Conservation (phyloP, 2,113 vertebrate genomes). For the Psittacus erithacus region DNA sequence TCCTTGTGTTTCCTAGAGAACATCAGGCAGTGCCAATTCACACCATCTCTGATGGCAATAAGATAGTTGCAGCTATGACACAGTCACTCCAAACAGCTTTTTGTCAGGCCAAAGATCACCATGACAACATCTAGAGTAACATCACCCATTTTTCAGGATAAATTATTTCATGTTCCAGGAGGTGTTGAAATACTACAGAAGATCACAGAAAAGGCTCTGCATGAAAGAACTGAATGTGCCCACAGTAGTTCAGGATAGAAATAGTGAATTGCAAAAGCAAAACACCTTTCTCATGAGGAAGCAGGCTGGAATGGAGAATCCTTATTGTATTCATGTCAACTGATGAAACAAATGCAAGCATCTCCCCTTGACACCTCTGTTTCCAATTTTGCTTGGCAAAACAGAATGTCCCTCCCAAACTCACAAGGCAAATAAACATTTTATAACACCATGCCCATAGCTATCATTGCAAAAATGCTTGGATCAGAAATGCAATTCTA, state of each 20-base stretch:
- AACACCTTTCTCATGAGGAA: neutral
- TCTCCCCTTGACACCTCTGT: neutral
- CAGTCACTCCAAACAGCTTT: neutral
- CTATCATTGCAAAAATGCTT: neutral
- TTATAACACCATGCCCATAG: neutral
- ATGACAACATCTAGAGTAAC: neutral
- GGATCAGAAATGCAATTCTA: neutral
- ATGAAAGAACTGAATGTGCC: neutral
- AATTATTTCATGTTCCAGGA: neutral
- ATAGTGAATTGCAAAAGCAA: neutral
- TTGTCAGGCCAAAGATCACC: neutral
- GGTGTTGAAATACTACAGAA: neutral
- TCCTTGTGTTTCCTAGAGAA: neutral
- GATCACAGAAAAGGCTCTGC: neutral
- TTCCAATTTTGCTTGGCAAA: slow-evolving; percentile 17
- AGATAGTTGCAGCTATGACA: neutral
- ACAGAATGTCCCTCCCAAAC: neutral
- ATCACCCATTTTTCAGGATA: neutral
- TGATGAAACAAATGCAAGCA: neutral
- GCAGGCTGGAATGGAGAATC: neutral
- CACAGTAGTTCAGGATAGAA: neutral
- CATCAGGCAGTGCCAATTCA: neutral
- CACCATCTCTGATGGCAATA: neutral
- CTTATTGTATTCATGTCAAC: neutral
- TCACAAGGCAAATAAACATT: neutral